Base-by-base conservation (phyloP, 1,140 invertebrate species). In the Stegodyphus mimosarum region DNA sequence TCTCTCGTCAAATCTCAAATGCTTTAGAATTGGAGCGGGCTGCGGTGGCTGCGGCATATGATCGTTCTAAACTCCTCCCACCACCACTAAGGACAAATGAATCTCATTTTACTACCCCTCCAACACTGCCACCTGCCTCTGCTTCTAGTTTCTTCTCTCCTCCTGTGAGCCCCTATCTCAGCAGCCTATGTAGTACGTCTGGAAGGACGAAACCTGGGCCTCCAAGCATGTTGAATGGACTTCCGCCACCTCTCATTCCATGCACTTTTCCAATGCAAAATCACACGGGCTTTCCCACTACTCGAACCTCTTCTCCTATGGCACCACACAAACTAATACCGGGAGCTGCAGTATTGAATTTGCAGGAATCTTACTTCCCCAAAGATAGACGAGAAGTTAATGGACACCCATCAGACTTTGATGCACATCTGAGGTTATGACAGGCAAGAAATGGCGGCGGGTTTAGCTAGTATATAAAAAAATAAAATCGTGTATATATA, bases 181-280 rank as follows among this genome's bases (percentile, higher is more conserved):
- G 52, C 7, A 66, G 66, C 15, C 33, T 79, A 15, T 79, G 75
- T 33, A 48, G 13, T 13, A 67, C 76, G 9, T 67, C 76, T 11
- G 64, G 71, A 5, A 71, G 77, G 17, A 50, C 85, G 7, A 80
- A 80, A 18, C 15, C 77, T n/a, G 63, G 63, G 33, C 55, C 75
- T 49, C 83, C 83, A 17, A 15, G 70, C 51, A 63, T 85, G 75
- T 60, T 85, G 67, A 86, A 86, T 52, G 85, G 85, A n/a, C 70
- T 86, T 6, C 85, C 85, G 13, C 85, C 85, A 33, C 85, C 85
- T 51, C 71, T 86, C n/a, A 86, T 86, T 51, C 85, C 85, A 9
- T 86, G 85, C 64, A 80, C 76, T 6, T 79, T 86, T 50, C 85
- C 85, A 11, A 70, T 86, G n/a, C 81, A 84, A n/a, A 85, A 85